Percentiles rank a stretch among this genome's conserved stretches.
Evolutionary conservation across 2,888 invertebrate species (phyloP).

Genomic region (Stegophylla sp.): DNA sequence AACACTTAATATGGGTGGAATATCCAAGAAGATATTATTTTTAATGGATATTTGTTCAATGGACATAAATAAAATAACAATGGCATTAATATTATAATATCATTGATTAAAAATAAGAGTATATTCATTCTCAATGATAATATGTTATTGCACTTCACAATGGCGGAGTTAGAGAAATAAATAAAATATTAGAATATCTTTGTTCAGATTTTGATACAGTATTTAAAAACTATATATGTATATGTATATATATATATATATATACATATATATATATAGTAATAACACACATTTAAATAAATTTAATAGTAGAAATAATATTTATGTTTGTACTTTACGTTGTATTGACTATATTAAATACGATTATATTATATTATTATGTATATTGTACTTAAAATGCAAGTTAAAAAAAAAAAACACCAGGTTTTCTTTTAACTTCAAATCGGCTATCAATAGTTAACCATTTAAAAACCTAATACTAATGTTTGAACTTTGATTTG

Average conservation of each 20-base stretch:
- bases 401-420: constrained; percentile 30
- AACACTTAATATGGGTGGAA: constrained; percentile 3
- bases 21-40: constrained; percentile 28
- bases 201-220: constrained; percentile 26
- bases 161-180: not conserved
- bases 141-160: not conserved
- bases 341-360: constrained; percentile 54
- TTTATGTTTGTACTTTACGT: constrained; percentile 58
- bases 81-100: constrained; percentile 20
- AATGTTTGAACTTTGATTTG: constrained; percentile 58
- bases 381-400: constrained; percentile 32
- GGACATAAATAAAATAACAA: constrained; percentile 30
- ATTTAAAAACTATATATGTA: constrained; percentile 54
- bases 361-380: constrained; percentile 27
- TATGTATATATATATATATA: too few relatives aligned
- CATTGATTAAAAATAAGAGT: too few relatives aligned
- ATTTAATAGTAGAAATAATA: constrained; percentile 52
- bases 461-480: constrained; percentile 30
- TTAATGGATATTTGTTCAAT: not conserved
- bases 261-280: too few relatives aligned
- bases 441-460: constrained; percentile 5
- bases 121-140: constrained; percentile 32
- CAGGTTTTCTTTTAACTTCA: not conserved
- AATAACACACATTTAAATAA: constrained; percentile 49
- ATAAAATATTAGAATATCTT: not conserved